phyloP scores from a whole-genome alignment of 1,140 invertebrate species.

The Cydia splendana region DNA sequence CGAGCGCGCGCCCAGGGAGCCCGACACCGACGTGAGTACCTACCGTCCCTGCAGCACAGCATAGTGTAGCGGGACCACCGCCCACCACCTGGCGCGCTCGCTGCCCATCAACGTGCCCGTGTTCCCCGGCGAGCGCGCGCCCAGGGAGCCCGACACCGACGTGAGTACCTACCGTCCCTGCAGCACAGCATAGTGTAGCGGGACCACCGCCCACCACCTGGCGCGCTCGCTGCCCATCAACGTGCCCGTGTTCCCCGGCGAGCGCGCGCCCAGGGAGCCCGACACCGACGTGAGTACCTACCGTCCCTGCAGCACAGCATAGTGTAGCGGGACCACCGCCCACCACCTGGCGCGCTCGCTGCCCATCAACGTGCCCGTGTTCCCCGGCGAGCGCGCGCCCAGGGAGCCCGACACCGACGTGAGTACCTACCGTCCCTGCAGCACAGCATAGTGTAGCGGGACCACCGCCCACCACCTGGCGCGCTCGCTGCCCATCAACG shows the following conservation, averaged over 20 bases:
- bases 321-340: not conserved
- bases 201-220: conserved; percentile 36
- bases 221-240: conserved; percentile 73
- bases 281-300: conserved; percentile 49
- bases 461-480: conserved; percentile 50
- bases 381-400: conserved; percentile 53
- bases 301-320: too few relatives aligned
- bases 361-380: conserved; percentile 71
- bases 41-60: too few relatives aligned
- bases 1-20: conserved; percentile 53
- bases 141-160: conserved; percentile 62
- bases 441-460: too few relatives aligned
- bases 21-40: conserved; percentile 51
- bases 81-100: conserved; percentile 59
- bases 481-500: conserved; percentile 71
- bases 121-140: conserved; percentile 55
- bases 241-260: conserved; percentile 64
- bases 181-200: too few relatives aligned
- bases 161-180: too few relatives aligned
- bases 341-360: conserved; percentile 64
- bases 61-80: not conserved
- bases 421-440: too few relatives aligned
- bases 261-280: conserved; percentile 55
- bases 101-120: conserved; percentile 73
- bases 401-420: conserved; percentile 62